phyloP scores from a whole-genome alignment of 2,113 vertebrate species.

The Phocoena sinus region DNA sequence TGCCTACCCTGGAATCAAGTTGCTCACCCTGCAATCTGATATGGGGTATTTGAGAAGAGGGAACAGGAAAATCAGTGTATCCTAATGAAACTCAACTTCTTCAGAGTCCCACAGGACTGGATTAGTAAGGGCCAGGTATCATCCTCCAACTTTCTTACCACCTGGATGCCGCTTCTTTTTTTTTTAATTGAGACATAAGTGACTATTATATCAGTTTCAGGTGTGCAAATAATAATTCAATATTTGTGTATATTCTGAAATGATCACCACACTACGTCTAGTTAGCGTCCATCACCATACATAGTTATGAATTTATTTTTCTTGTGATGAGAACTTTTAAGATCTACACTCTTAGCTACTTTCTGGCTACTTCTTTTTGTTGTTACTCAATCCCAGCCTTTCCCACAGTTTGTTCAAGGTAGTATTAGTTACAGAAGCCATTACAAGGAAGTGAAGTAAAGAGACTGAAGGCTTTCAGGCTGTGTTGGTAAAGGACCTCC shows the following conservation, averaged over 20 bases:
- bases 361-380: neutral
- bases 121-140: neutral
- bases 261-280: neutral
- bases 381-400: neutral
- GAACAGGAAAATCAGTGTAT: neutral
- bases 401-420: neutral
- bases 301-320: neutral
- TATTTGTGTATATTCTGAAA: neutral
- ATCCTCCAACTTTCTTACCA: neutral
- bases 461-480: neutral
- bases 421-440: neutral
- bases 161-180: neutral
- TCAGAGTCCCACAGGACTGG: neutral
- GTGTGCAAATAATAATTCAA: neutral
- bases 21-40: slow-evolving; percentile 14
- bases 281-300: neutral
- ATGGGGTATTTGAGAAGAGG: neutral
- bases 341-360: neutral
- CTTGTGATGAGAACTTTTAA: neutral
- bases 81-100: neutral
- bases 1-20: slow-evolving; percentile 74
- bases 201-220: neutral
- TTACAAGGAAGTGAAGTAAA: neutral
- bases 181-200: neutral
- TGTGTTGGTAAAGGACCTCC: neutral